Percentiles rank a stretch among this genome's conserved stretches.
phyloP scores from a whole-genome alignment of 2,888 invertebrate genomes.

The Rotaria sp. region DNA sequence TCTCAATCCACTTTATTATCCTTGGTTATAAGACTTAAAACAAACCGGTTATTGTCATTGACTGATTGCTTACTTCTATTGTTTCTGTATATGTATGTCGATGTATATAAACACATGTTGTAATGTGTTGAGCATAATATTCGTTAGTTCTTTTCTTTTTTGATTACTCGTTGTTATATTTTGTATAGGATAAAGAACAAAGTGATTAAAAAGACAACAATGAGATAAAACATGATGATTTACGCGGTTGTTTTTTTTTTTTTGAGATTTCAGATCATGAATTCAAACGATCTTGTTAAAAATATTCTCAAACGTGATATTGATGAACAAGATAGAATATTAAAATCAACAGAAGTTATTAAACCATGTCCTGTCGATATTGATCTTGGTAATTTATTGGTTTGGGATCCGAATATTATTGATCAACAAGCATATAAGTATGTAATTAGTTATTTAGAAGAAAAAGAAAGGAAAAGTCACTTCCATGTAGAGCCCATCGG shows the following conservation, averaged over 20 bases:
- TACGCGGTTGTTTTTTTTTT: not conserved
- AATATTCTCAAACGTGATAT: not conserved
- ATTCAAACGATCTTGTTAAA: not conserved
- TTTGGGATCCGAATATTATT: not conserved
- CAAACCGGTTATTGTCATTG: not conserved
- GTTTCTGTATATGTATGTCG: not conserved
- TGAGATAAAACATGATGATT: not conserved
- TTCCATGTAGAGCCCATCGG: no score
- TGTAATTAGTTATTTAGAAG: not conserved
- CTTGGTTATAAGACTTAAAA: not conserved
- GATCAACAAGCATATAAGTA: conserved; percentile 13
- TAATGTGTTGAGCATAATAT: not conserved
- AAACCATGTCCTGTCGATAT: not conserved
- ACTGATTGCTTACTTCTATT: not conserved
- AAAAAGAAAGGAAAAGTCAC: no score
- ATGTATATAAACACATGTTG: conserved; percentile 1
- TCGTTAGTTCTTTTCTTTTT: not conserved
- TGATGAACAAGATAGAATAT: conserved; percentile 11
- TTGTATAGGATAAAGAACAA: not conserved
- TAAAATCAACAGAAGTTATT: not conserved
- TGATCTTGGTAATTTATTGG: conserved; percentile 8
- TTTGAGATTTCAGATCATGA: not conserved
- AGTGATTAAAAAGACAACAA: not conserved
- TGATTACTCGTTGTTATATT: not conserved
- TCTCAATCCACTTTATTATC: not conserved